phyloP scores from a whole-genome alignment of 2,888 invertebrate genomes.

The Nomada lathburiana region DNA sequence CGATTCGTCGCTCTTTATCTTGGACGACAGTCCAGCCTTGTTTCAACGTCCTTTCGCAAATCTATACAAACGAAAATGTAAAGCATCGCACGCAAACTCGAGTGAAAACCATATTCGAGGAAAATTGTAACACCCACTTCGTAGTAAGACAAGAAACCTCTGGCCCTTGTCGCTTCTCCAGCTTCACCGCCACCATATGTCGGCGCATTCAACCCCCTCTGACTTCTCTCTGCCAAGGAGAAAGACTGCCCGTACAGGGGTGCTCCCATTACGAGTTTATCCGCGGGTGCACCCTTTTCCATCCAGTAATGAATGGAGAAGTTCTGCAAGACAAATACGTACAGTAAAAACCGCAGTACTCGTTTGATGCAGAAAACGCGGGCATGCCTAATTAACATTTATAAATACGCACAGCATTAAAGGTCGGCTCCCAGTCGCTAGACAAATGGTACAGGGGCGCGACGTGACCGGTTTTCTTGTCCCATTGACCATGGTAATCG shows the following conservation, averaged over 20 bases:
- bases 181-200: slow-evolving; percentile 95
- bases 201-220: slow-evolving; percentile 89
- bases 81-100: neutral
- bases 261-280: slow-evolving; percentile 93
- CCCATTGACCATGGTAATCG: slow-evolving; percentile 97
- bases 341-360: neutral
- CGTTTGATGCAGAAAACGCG: no score
- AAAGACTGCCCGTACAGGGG: slow-evolving; percentile 96
- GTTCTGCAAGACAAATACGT: slow-evolving; percentile 86
- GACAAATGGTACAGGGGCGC: slow-evolving; percentile 94
- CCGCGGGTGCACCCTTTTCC: slow-evolving; percentile 90
- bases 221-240: slow-evolving; percentile 88
- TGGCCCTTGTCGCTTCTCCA: slow-evolving; percentile 93
- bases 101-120: no score
- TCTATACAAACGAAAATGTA: slow-evolving; percentile 85
- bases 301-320: slow-evolving; percentile 96
- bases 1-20: slow-evolving; percentile 92
- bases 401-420: slow-evolving; percentile 88
- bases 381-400: neutral
- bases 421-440: slow-evolving; percentile 90
- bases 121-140: slow-evolving; percentile 86
- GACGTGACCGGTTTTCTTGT: slow-evolving; percentile 95
- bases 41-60: slow-evolving; percentile 91
- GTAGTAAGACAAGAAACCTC: slow-evolving; percentile 95
- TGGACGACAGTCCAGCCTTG: slow-evolving; percentile 92